Base-by-base conservation (phyloP, 1,140 invertebrate species). In the Tetramorium alpestre region DNA sequence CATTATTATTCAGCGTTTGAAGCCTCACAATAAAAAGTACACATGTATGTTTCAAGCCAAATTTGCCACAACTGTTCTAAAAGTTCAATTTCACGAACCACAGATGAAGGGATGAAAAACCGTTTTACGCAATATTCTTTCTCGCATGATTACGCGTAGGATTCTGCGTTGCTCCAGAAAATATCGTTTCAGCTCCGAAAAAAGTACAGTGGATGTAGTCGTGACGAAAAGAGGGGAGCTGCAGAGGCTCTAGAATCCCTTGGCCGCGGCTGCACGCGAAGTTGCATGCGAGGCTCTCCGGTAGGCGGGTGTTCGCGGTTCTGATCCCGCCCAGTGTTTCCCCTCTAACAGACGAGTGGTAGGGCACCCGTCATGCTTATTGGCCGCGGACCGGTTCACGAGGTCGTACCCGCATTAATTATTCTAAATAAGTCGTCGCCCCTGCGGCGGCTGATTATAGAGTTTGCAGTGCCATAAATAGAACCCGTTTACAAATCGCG, bases 361-460 rank as follows among this genome's bases (percentile, higher is more conserved):
- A 86, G 94, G 94, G 92, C 69, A 33, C 4, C 22, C 5, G 6
- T 44, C 13, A 11, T 8, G 10, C 13, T 65, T 89, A 94, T 94
- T 94, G 93, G 94, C 72, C 78, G 75, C 58, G 28, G 87, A 91
- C 91, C 87, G 92, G 92, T 92, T 92, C 87, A 81, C 75, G 87
- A 90, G 89, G 90, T 89, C 90, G 92, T 82, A 88, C 91, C 91
- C 87, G 87, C 89, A 94, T 95, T 95, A 95, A 95, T 95, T 95
- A 95, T 95, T 95, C 92, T 94, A 94, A 95, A 94, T 95, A 95
- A 95, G 94, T 95, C 94, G 94, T 95, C 93, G 94, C 85, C 90
- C 93, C 88, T 90, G 92, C 92, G 91, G 91, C 90, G 89, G 91
- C 92, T 94, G 93, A 94, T 94, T 94, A 94, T 95, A 94, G 93